Conservation (phyloP, 1,140 invertebrate genomes). For the Atta colombica region DNA sequence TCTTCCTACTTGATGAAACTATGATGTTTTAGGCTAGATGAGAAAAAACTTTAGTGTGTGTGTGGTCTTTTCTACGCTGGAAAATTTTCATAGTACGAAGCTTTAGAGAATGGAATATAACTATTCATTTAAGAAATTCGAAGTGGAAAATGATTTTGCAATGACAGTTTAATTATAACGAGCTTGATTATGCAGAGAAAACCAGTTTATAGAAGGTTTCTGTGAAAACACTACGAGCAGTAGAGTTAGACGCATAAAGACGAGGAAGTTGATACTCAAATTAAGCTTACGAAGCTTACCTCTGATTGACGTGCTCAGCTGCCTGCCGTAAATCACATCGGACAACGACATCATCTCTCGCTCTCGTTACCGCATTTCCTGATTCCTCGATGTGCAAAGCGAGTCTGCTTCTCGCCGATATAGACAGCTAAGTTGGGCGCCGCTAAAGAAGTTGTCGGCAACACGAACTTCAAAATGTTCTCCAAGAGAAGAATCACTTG, state of each 20-base stretch:
- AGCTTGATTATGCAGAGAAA: background rate
- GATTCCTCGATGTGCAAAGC: background rate
- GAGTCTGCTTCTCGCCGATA: background rate
- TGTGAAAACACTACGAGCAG: background rate
- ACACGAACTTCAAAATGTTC: background rate
- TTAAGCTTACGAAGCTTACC: conserved; percentile 48
- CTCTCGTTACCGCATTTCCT: conserved; percentile 71
- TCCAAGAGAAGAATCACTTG: background rate
- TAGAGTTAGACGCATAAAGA: background rate
- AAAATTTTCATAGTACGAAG: background rate
- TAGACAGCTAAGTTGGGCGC: background rate
- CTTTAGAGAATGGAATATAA: background rate
- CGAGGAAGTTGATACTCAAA: background rate
- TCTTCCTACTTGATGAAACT: background rate
- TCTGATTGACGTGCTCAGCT: conserved; percentile 49
- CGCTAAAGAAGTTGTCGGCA: background rate
- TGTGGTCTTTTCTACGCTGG: background rate
- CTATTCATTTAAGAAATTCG: background rate
- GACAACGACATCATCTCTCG: conserved; percentile 48
- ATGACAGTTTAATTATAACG: background rate
- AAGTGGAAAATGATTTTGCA: background rate
- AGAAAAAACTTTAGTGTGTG: background rate
- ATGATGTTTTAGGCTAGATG: background rate
- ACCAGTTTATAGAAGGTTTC: background rate
- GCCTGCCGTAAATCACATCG: conserved; percentile 38